These are phyloP conservation scores for Pyrocoelia pectoralis DNA, from an alignment of 2,888 invertebrate genomes.

Conservation along the genomic window DNA sequence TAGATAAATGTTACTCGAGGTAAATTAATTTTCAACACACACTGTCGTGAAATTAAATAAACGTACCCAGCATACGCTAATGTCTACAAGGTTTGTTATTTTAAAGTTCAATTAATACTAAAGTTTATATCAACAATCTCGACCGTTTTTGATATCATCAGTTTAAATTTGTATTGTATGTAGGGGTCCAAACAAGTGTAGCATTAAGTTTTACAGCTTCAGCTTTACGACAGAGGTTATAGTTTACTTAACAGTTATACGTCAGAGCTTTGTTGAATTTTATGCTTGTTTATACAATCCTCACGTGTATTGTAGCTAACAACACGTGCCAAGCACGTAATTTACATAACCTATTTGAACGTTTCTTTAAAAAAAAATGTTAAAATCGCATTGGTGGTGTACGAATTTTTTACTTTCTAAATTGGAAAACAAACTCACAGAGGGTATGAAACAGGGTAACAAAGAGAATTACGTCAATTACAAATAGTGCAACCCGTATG, in stretches of 20 bases:
- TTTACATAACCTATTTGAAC: constrained; percentile 8
- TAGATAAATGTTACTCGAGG: no score
- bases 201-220: constrained; percentile 46
- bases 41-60: no score
- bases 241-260: constrained; percentile 26
- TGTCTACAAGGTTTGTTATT: constrained; percentile 8
- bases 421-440: no score
- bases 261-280: constrained; percentile 8
- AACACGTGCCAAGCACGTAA: constrained; percentile 19
- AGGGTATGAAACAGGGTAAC: no score
- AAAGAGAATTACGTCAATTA: no score
- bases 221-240: constrained; percentile 42
- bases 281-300: constrained; percentile 8
- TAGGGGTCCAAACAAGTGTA: constrained; percentile 42
- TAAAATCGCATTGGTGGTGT: not conserved
- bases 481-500: no score
- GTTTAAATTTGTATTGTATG: constrained; percentile 27
- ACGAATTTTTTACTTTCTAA: no score
- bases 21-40: no score
- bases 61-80: not conserved
- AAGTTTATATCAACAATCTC: constrained; percentile 13
- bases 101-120: constrained; percentile 7
- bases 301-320: constrained; percentile 18
- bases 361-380: not conserved
- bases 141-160: constrained; percentile 29